Conservation (phyloP, 64 coral and sea anemone species). For the Montipora sp. region DNA sequence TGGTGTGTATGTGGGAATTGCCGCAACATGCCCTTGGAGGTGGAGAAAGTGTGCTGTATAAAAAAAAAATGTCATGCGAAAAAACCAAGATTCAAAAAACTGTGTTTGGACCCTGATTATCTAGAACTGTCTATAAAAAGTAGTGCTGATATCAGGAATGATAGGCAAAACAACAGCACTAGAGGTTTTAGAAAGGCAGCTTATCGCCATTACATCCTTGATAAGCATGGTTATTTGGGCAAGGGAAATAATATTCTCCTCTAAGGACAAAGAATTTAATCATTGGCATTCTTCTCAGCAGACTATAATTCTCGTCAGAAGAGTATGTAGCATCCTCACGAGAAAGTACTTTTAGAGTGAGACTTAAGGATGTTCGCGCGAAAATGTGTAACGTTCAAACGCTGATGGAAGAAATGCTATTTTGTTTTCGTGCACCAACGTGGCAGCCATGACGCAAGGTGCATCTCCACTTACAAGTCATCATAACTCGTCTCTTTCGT, state of each 20-base stretch:
- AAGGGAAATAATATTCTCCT: conserved; percentile 2
- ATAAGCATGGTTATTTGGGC: conserved; percentile 15
- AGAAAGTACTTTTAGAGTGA: no score
- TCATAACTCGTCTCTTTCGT: no score
- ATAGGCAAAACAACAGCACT: background rate
- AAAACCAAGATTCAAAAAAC: background rate
- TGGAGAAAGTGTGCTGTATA: background rate
- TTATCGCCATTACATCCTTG: background rate
- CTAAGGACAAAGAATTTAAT: no score
- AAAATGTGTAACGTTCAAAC: no score
- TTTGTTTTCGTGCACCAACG: no score
- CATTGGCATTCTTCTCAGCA: no score
- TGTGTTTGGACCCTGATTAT: conserved; percentile 1
- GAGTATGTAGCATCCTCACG: no score
- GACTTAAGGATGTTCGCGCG: no score
- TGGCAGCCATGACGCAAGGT: no score
- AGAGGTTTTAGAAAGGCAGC: background rate
- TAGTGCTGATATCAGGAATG: background rate
- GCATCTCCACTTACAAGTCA: no score
- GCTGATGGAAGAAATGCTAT: no score
- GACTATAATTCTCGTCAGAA: no score
- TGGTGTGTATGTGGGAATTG: background rate
- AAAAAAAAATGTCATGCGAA: background rate
- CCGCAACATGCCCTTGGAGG: background rate
- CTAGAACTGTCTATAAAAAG: background rate